Percentiles rank a stretch among this genome's conserved stretches.
Conservation (phyloP, 1,140 invertebrate species). For the Bombyx mandarina region DNA sequence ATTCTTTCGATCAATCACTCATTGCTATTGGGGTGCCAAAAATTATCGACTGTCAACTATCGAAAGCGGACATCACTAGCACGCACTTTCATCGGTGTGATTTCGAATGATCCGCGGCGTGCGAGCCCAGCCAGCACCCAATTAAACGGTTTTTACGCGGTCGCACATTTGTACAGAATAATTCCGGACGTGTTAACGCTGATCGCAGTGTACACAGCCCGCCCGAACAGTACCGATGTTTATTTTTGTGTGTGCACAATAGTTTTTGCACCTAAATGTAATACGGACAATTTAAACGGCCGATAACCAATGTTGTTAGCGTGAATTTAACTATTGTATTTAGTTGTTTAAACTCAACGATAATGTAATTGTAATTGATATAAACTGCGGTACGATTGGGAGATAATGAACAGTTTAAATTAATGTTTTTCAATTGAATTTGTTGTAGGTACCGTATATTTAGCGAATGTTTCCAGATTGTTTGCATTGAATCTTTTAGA, state of each 20-base stretch:
- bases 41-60: slow-evolving; percentile 8
- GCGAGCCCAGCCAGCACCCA: slow-evolving; percentile 24
- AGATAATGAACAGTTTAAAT: too few relatives aligned
- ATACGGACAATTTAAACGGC: slow-evolving; percentile 6
- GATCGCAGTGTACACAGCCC: slow-evolving; percentile 14
- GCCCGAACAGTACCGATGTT: background rate
- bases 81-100: slow-evolving; percentile 22
- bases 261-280: slow-evolving; percentile 13
- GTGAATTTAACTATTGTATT: too few relatives aligned
- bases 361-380: too few relatives aligned
- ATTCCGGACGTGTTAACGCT: slow-evolving; percentile 27
- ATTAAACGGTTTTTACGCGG: slow-evolving; percentile 60
- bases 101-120: slow-evolving; percentile 45
- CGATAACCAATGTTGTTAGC: too few relatives aligned
- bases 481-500: too few relatives aligned
- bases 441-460: too few relatives aligned
- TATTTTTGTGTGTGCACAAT: slow-evolving; percentile 9
- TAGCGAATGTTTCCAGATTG: too few relatives aligned
- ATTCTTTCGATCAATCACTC: too few relatives aligned
- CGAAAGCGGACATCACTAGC: slow-evolving; percentile 3
- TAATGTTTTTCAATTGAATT: too few relatives aligned
- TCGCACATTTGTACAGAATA: slow-evolving; percentile 37
- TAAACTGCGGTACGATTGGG: too few relatives aligned
- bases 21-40: too few relatives aligned
- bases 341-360: too few relatives aligned